Evolutionary conservation across 2,113 vertebrate species (phyloP).

Genomic region (Pollachius pollachius): DNA sequence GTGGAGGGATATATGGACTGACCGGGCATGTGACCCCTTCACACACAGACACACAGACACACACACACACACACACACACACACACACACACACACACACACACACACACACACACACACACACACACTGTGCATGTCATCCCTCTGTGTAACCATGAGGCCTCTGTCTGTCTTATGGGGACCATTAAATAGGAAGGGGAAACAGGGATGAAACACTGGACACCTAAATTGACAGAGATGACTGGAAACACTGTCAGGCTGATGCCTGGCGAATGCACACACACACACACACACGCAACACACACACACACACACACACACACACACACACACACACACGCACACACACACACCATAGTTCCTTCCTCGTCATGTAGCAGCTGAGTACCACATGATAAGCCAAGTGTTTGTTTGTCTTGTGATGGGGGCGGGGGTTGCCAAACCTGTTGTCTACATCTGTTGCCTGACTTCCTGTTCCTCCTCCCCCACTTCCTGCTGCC

Average conservation of each 20-base stretch:
- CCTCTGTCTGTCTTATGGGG: slow-evolving; percentile 15
- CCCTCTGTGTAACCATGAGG: neutral
- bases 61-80: slow-evolving; percentile 20
- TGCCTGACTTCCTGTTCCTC: slow-evolving; percentile 46
- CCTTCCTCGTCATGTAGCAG: too few species aligned
- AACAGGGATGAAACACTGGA: slow-evolving; percentile 42
- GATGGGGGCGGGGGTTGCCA: too few species aligned
- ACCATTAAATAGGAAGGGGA: slow-evolving; percentile 52
- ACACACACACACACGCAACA: neutral
- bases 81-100: slow-evolving; percentile 17
- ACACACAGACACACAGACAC: slow-evolving; percentile 21
- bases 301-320: neutral
- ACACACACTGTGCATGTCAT: neutral
- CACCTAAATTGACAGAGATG: slow-evolving; percentile 51
- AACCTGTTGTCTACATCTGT: slow-evolving; percentile 5
- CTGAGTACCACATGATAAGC: too few species aligned
- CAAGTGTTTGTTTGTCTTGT: too few species aligned
- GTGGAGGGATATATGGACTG: slow-evolving; percentile 62
- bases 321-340: slow-evolving; percentile 1
- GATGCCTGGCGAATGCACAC: slow-evolving; percentile 30
- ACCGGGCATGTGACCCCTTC: slow-evolving; percentile 64
- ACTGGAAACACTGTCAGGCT: slow-evolving; percentile 28
- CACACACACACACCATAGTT: too few species aligned
- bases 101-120: slow-evolving; percentile 2
- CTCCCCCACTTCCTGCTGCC: slow-evolving; percentile 41